These are phyloP conservation scores for Cephalotes varians DNA, from an alignment of 2,888 invertebrate genomes.

Conservation along the genomic window DNA sequence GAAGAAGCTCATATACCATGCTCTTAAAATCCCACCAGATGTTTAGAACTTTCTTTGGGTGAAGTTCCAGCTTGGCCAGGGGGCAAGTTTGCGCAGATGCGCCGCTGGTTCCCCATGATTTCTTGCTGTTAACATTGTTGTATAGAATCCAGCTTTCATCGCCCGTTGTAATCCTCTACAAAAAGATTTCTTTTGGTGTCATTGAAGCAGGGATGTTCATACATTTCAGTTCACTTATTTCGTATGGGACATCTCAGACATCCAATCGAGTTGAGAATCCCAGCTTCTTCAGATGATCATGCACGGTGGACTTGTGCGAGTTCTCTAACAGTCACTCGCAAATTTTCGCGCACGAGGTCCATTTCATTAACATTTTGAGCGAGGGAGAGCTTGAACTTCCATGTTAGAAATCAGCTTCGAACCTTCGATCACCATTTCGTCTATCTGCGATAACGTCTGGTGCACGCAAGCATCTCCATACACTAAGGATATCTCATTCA, in stretches of 20 bases:
- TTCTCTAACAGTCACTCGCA: not conserved
- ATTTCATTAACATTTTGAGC: not conserved
- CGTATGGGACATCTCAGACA: not conserved
- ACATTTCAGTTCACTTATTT: not conserved
- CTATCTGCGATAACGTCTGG: too few relatives aligned
- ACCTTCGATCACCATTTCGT: too few relatives aligned
- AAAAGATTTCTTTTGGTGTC: not conserved
- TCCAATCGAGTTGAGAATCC: not conserved
- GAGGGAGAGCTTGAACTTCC: not conserved
- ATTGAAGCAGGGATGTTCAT: not conserved
- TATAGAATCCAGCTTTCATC: not conserved
- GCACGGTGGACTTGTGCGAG: not conserved
- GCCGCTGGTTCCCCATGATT: not conserved
- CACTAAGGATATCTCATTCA: not conserved
- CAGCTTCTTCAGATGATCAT: not conserved
- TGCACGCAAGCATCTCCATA: not conserved
- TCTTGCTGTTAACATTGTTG: not conserved
- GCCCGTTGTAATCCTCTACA: not conserved
- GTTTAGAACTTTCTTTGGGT: not conserved
- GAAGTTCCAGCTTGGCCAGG: not conserved
- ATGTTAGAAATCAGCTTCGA: not conserved
- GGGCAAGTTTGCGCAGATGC: not conserved
- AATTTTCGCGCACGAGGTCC: not conserved
- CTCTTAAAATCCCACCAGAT: not conserved
- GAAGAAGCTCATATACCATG: not conserved